phyloP scores from a whole-genome alignment of 2,888 invertebrate species.

The Sylvicola fuscatus region DNA sequence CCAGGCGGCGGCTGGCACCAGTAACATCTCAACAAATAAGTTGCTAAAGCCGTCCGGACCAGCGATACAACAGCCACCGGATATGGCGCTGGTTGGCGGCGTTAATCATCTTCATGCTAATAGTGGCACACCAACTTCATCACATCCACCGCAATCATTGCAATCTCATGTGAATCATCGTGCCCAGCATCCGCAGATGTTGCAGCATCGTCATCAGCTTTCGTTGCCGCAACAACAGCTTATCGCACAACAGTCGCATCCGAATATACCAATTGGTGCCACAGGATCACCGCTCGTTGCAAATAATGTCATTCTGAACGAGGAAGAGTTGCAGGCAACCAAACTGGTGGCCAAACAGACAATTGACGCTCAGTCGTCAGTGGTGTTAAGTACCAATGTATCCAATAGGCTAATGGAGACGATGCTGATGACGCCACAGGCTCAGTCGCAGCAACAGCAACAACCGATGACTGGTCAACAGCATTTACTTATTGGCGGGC shows the following conservation, averaged over 20 bases:
- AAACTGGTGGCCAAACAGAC: background rate
- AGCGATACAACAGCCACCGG: slow-evolving; percentile 8
- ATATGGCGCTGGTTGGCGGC: background rate
- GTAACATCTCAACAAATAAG: slow-evolving; percentile 12
- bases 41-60: slow-evolving; percentile 11
- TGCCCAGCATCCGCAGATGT: slow-evolving; percentile 11
- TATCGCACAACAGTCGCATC: background rate
- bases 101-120: background rate
- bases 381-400: too few relatives aligned
- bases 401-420: too few relatives aligned
- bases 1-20: slow-evolving; percentile 8
- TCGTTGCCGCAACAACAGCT: slow-evolving; percentile 3
- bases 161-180: slow-evolving; percentile 3
- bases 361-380: too few relatives aligned
- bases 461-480: slow-evolving; percentile 9
- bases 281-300: slow-evolving; percentile 9
- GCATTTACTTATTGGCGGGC: slow-evolving; percentile 14
- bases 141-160: slow-evolving; percentile 1
- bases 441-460: slow-evolving; percentile 18
- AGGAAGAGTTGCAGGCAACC: background rate
- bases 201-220: slow-evolving; percentile 9
- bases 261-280: slow-evolving; percentile 11
- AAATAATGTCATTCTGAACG: slow-evolving; percentile 8
- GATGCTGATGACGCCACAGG: slow-evolving; percentile 9
- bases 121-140: background rate